Base-by-base conservation (phyloP, 2,797 vertebrate genomes). In the Aythya fuligula region DNA sequence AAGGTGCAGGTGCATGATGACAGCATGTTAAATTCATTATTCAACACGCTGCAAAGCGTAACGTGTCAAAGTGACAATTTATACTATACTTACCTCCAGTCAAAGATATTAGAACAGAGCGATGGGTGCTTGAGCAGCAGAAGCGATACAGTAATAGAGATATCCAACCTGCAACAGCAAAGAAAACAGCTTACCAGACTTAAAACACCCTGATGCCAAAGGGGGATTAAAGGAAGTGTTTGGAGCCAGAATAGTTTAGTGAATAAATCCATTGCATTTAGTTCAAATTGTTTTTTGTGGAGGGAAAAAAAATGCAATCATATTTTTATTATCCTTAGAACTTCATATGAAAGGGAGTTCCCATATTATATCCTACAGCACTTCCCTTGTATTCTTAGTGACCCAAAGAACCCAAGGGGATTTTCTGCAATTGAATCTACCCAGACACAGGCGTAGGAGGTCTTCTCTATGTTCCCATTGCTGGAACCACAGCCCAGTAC, bases 11-110 rank as follows among this genome's bases (percentile, higher is more conserved):
- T 64, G 72, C 90, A 69, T 16, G 53, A 1, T 43, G 32, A 77
- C 86, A 85, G 54, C 6, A 1, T 83, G 93, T 90, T 80, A 51
- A 86, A 93, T 89, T 86, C 95, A 96, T 97, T 96, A 92, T 95
- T 95, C 95, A 95, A 20, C 49, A 27, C 54, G 2, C 76, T 56
- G 60, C 89, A 86, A 89, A 84, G 66, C 18, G 45, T 38, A 73
- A 67, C 60, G 0, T 3, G 81, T n/a, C 60, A 21, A 80, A 91
- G 84, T 61, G 88, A 94, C 92, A 73, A 71, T 91, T 92, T 61
- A 34, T 7, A 17, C 73, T 49, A 76, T 70, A 56, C 77, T 95
- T 73, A 73, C 91, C 89, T 92, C 79, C 89, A 13, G 0, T 58
- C 87, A 77, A 38, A 90, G 76, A 61, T 22, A 25, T 58, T n/a